These are phyloP conservation scores for Pocillopora verrucosa DNA, from an alignment of 64 coral and sea anemone species.

Conservation along the genomic window DNA sequence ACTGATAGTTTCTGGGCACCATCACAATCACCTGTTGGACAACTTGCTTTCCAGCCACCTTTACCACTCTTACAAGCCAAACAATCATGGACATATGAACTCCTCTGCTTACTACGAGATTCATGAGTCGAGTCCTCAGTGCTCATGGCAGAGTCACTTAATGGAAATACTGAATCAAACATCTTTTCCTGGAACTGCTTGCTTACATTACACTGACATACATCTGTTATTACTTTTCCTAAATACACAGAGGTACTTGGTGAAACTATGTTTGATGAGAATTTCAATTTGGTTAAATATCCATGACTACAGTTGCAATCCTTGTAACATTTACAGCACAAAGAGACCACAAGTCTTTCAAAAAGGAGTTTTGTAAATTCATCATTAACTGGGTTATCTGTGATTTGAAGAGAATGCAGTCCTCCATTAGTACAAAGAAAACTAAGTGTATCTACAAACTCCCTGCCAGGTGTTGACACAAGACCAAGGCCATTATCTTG, in stretches of 20 bases:
- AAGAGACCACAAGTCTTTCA: constrained; percentile 37
- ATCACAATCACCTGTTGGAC: neutral
- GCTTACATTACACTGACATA: constrained; percentile 18
- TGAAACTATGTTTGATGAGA: constrained; percentile 47
- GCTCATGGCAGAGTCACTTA: neutral
- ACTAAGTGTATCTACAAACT: constrained; percentile 25
- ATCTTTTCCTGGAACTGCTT: neutral
- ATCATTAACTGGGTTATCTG: constrained; percentile 44
- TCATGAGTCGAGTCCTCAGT: constrained; percentile 1
- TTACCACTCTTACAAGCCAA: constrained; percentile 10
- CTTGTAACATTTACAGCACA: constrained; percentile 26
- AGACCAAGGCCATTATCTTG: constrained; percentile 52
- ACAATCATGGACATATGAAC: neutral
- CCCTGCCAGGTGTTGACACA: neutral
- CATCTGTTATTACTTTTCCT: constrained; percentile 34
- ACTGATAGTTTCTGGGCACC: neutral
- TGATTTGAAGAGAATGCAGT: constrained; percentile 39
- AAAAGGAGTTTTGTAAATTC: constrained; percentile 18
- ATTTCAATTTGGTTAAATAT: constrained; percentile 17
- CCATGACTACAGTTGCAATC: neutral
- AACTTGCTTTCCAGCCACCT: no score
- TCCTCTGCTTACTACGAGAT: constrained; percentile 12
- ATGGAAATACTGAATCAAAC: neutral
- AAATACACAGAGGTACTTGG: neutral
- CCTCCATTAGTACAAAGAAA: constrained; percentile 43